Conservation (phyloP, 1,140 invertebrate species). For the Dinoponera quadriceps region DNA sequence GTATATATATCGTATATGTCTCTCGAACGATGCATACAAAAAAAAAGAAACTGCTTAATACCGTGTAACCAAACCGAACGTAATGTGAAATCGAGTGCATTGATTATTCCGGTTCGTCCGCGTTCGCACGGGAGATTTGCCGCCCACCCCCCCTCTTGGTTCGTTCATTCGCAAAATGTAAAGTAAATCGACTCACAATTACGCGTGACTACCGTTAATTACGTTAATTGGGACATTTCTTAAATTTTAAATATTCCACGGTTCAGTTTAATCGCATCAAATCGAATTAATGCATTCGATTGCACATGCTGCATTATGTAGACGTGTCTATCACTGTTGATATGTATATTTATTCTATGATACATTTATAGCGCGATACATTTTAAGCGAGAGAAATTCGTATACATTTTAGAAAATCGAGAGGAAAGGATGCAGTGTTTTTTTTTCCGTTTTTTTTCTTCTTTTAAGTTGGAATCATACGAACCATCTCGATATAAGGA, state of each 20-base stretch:
- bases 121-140: no score
- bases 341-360: slow-evolving; percentile 73
- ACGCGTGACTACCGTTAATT: no score
- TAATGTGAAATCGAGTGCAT: background rate
- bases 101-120: no score
- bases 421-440: background rate
- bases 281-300: no score
- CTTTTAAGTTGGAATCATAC: slow-evolving; percentile 12
- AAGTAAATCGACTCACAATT: no score
- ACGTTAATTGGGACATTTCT: no score
- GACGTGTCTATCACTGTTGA: slow-evolving; percentile 64
- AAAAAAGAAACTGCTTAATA: slow-evolving; percentile 39
- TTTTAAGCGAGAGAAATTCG: slow-evolving; percentile 61
- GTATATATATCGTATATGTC: no score
- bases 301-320: slow-evolving; percentile 53
- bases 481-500: no score
- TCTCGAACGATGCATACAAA: slow-evolving; percentile 26
- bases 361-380: slow-evolving; percentile 69
- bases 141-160: no score
- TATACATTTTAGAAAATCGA: slow-evolving; percentile 55
- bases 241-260: no score
- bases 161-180: no score
- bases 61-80: slow-evolving; percentile 4
- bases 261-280: no score
- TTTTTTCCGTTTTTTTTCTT: background rate